Base-by-base conservation (phyloP, 2,797 vertebrate species). In the Saxicola maurus region DNA sequence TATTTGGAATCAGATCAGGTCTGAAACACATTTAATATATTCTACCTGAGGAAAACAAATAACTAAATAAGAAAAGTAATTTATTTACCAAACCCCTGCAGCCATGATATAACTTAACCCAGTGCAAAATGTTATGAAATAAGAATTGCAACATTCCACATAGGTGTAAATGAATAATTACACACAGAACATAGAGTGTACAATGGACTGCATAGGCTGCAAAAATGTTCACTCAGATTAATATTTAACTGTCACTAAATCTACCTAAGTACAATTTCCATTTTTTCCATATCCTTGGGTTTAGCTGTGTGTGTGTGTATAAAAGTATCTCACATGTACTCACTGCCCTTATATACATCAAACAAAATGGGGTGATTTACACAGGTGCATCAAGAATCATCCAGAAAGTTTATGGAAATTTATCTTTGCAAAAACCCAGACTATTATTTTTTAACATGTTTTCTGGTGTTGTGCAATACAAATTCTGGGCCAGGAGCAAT, bases 161-260 rank as follows among this genome's bases (percentile, higher is more conserved):
- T 48, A 75, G 51, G 9, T 72, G 55, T 69, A 79, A 86, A 45
- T 59, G 30, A 82, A 64, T 67, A 93, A 90, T 90, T 77, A 57
- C 51, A 57, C 8, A 20, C 46, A 64, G 57, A 55, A 86, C 64
- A 82, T 33, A 77, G 27, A 57, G 35, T 20, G 21, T 28, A 62
- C 16, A 38, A 65, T 51, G 64, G 12, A 74, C 8, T 72, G 55
- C 66, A 77, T 25, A 43, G 24, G 78, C 86, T 28, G 68, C 59
- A 89, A 92, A 56, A 86, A 35, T 42, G 7, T 78, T 71, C 35
- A 75, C 21, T 72, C 17, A 77, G 25, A 38, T 48, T 49, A 77
- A 73, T 89, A 91, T 87, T 89, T 68, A 92, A 71, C 76, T 68
- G 71, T 86, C 87, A 82, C 9, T 90, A 89, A 90, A 93, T 59